These are phyloP conservation scores for Portevinia maculata DNA, from an alignment of 2,888 invertebrate species.

Conservation along the genomic window DNA sequence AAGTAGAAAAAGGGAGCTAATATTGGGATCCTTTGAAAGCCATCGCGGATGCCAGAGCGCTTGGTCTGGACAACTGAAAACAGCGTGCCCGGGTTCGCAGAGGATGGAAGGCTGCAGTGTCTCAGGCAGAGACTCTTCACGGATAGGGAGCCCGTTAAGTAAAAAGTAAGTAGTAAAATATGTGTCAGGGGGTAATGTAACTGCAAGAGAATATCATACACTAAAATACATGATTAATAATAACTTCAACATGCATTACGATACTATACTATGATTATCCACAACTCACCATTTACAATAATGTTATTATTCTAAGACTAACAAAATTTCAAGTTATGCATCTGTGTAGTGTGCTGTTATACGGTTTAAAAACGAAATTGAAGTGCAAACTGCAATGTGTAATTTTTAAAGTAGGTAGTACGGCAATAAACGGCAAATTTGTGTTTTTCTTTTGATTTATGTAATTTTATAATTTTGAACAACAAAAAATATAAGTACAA, in stretches of 20 bases:
- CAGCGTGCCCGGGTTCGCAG: too few species aligned
- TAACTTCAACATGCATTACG: constrained; percentile 1
- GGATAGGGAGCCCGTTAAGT: too few species aligned
- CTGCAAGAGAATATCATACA: too few species aligned
- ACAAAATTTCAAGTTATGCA: constrained; percentile 5
- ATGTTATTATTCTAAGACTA: neutral
- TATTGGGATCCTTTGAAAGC: too few species aligned
- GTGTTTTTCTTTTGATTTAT: constrained; percentile 28
- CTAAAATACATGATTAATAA: neutral
- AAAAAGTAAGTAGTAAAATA: too few species aligned
- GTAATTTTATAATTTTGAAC: constrained; percentile 19
- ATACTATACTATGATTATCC: neutral
- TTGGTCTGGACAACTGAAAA: too few species aligned
- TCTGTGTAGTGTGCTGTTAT: constrained; percentile 48
- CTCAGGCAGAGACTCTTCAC: too few species aligned
- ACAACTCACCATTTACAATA: neutral
- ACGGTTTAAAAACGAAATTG: constrained; percentile 14
- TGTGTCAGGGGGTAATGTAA: too few species aligned
- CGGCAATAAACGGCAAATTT: constrained; percentile 72
- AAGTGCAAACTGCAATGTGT: constrained; percentile 21
- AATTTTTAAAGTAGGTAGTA: constrained; percentile 13
- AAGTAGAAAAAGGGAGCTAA: too few species aligned
- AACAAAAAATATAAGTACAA: constrained; percentile 24
- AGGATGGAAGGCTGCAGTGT: too few species aligned
- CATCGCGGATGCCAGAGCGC: too few species aligned